These are phyloP conservation scores for Anguilla pacifica DNA, from an alignment of 2,797 vertebrate genomes.

Conservation along the genomic window DNA sequence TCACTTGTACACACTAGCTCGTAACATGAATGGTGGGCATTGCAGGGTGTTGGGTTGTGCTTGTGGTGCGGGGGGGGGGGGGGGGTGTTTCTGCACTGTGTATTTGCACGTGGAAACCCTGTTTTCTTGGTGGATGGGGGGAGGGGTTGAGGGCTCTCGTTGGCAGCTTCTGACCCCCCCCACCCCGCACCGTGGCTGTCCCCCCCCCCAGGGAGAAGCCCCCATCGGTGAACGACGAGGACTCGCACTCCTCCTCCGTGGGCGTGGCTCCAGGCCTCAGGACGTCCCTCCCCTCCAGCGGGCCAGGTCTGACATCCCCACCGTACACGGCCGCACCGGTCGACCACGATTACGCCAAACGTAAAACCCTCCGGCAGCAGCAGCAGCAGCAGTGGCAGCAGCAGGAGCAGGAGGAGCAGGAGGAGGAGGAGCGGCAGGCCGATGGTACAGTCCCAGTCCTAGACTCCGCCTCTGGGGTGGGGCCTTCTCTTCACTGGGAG, in stretches of 20 bases:
- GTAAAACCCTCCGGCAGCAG: constrained; percentile 94
- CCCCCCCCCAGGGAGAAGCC: constrained; percentile 83
- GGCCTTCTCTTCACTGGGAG: constrained; percentile 72
- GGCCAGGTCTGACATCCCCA: constrained; percentile 99
- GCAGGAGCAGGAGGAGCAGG: constrained; percentile 59
- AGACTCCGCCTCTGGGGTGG: constrained; percentile 82
- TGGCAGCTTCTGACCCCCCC: not conserved
- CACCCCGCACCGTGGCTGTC: not conserved
- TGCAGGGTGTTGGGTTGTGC: too few species aligned
- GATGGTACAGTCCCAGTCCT: constrained; percentile 99
- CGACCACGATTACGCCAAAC: constrained; percentile 99
- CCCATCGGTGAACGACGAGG: constrained; percentile 84
- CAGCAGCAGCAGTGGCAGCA: constrained; percentile 67
- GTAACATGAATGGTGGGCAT: too few species aligned
- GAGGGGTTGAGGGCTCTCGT: not conserved
- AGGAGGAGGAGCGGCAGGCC: constrained; percentile 82
- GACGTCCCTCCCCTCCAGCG: constrained; percentile 82
- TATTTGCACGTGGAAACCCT: not conserved
- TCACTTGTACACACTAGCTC: too few species aligned
- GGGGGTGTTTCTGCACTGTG: too few species aligned
- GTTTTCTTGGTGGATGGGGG: not conserved
- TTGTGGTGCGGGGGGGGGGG: too few species aligned
- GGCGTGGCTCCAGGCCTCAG: constrained; percentile 78
- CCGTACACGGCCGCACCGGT: constrained; percentile 96
- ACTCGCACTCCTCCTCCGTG: constrained; percentile 87